phyloP scores from a whole-genome alignment of 2,797 vertebrate species.

The Crax fasciolata region DNA sequence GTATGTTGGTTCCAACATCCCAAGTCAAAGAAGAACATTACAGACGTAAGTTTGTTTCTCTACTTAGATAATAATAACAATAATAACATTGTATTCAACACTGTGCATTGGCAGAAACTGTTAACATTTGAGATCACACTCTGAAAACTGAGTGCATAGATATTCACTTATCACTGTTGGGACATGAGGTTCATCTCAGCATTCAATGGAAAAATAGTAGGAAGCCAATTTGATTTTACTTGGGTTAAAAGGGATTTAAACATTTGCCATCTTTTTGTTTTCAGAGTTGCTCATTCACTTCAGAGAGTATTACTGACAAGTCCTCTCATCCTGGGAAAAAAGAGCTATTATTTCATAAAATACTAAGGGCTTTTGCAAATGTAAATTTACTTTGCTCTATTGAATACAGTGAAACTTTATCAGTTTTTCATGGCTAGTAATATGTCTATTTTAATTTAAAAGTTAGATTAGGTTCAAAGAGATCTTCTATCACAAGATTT shows the following conservation, averaged over 20 bases:
- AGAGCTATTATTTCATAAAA: neutral
- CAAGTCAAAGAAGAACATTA: neutral
- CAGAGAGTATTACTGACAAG: neutral
- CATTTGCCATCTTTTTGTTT: neutral
- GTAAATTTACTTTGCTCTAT: constrained; percentile 20
- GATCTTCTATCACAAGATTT: neutral
- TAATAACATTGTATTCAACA: neutral
- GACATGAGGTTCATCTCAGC: neutral
- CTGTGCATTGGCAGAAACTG: neutral
- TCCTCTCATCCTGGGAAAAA: neutral
- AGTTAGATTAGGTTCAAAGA: constrained; percentile 19
- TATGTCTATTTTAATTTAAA: neutral
- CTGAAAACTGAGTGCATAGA: neutral
- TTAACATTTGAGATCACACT: neutral
- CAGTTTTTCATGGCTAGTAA: constrained; percentile 23
- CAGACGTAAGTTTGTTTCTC: neutral
- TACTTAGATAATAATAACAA: neutral
- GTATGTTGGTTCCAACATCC: neutral
- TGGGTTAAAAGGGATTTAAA: constrained; percentile 24
- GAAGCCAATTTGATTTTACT: neutral
- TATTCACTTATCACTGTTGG: neutral
- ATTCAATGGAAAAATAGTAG: neutral
- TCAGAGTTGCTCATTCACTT: constrained; percentile 8
- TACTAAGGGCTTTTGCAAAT: neutral
- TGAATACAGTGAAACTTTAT: constrained; percentile 19